These are phyloP conservation scores for Leucoraja erinaceus DNA, from an alignment of 2,113 vertebrate genomes.

Conservation along the genomic window DNA sequence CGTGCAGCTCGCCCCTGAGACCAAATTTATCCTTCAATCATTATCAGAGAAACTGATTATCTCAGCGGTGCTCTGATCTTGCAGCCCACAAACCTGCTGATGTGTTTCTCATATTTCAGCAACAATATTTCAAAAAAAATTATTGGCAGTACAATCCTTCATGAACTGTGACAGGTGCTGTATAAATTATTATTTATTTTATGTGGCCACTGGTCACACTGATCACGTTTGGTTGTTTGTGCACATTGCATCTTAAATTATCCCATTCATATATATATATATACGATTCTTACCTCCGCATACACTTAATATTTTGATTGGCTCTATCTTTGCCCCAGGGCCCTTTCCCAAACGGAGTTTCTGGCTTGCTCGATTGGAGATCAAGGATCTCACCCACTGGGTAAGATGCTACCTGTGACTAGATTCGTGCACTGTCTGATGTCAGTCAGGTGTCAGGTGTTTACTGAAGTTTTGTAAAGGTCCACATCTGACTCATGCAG, in stretches of 20 bases:
- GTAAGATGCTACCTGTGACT: background rate
- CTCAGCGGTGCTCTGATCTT: background rate
- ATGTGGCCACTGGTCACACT: no score
- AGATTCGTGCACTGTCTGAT: background rate
- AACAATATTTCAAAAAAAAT: background rate
- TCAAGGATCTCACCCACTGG: background rate
- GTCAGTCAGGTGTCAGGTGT: slow-evolving; percentile 32
- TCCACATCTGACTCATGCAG: background rate
- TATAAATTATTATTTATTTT: background rate
- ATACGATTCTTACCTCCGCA: background rate
- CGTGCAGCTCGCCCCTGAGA: no score
- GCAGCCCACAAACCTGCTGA: background rate
- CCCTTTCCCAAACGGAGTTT: background rate
- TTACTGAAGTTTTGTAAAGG: background rate
- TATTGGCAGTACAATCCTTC: no score
- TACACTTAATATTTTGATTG: background rate
- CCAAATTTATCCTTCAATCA: no score
- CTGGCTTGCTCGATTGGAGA: background rate
- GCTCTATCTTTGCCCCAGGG: background rate
- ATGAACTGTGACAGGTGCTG: background rate
- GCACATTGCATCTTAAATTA: no score
- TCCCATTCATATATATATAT: background rate
- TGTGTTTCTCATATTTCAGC: background rate
- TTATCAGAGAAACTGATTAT: background rate
- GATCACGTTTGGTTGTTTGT: no score